phyloP scores from a whole-genome alignment of 2,888 invertebrate genomes.

The Leucoptera coffeella region DNA sequence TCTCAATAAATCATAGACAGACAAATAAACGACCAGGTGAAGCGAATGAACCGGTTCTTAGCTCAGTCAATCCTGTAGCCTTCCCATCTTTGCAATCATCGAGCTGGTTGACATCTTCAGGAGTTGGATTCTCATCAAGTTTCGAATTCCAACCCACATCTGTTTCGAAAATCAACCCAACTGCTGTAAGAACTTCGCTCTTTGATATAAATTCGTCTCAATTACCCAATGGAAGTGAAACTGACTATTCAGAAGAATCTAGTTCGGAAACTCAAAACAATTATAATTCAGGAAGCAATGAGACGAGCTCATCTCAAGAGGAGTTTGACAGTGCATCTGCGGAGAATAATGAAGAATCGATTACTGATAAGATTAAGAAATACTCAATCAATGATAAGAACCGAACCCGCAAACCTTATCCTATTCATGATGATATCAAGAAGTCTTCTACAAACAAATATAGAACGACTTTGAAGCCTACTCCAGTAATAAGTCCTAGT shows the following conservation, averaged over 20 bases:
- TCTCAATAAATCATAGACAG: conserved; percentile 15
- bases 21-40: conserved; percentile 7
- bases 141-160: conserved; percentile 31
- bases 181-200: too few relatives aligned
- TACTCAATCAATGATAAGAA: conserved; percentile 20
- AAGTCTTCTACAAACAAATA: conserved; percentile 21
- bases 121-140: conserved; percentile 32
- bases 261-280: too few relatives aligned
- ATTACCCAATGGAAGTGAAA: conserved; percentile 6
- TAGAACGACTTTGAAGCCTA: conserved; percentile 18
- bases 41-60: neutral
- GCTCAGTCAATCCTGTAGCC: conserved; percentile 15
- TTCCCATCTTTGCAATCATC: conserved; percentile 38
- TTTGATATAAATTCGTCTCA: conserved; percentile 17
- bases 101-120: conserved; percentile 39
- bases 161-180: too few relatives aligned
- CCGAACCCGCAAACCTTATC: conserved; percentile 35
- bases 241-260: too few relatives aligned
- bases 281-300: too few relatives aligned
- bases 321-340: too few relatives aligned
- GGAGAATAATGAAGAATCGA: conserved; percentile 20
- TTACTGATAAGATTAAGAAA: conserved; percentile 21
- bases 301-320: too few relatives aligned
- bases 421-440: conserved; percentile 21
- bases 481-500: conserved; percentile 23